These are phyloP conservation scores for Syngnathus floridae DNA, from an alignment of 2,113 vertebrate species.

Conservation along the genomic window DNA sequence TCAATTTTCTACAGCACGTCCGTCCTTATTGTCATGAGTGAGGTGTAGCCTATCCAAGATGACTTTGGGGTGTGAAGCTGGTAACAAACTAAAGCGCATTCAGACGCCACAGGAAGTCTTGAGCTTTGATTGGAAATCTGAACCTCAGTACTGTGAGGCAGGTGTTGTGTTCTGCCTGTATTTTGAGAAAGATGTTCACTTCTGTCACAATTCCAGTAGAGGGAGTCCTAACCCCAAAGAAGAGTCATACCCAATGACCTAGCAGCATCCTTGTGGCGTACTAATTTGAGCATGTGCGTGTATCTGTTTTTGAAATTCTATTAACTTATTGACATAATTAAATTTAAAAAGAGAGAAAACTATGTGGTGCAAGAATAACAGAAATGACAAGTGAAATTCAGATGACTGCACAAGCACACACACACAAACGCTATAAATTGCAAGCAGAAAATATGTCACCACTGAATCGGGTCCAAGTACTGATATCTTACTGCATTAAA, in stretches of 20 bases:
- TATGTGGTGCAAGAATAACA: neutral
- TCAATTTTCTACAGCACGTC: too few relatives aligned
- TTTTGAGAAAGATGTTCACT: constrained; percentile 16
- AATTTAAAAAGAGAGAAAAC: too few relatives aligned
- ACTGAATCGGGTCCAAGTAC: too few relatives aligned
- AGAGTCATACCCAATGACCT: neutral
- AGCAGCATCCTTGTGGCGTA: neutral
- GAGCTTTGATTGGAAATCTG: too few relatives aligned
- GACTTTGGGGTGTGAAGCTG: too few relatives aligned
- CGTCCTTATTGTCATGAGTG: too few relatives aligned
- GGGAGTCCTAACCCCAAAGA: constrained; percentile 19
- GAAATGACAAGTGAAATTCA: neutral
- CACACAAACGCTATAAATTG: too few relatives aligned
- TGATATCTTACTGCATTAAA: neutral
- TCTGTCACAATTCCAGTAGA: constrained; percentile 38
- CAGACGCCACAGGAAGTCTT: too few relatives aligned
- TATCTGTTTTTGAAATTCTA: neutral
- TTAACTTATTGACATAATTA: too few relatives aligned
- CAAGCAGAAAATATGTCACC: too few relatives aligned
- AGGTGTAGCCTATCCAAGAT: too few relatives aligned
- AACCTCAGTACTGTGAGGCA: neutral
- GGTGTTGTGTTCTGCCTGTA: neutral
- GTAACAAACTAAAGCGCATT: too few relatives aligned
- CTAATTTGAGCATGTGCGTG: neutral
- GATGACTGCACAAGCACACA: neutral